phyloP scores from a whole-genome alignment of 1,140 invertebrate species.

The Nebria ingens region DNA sequence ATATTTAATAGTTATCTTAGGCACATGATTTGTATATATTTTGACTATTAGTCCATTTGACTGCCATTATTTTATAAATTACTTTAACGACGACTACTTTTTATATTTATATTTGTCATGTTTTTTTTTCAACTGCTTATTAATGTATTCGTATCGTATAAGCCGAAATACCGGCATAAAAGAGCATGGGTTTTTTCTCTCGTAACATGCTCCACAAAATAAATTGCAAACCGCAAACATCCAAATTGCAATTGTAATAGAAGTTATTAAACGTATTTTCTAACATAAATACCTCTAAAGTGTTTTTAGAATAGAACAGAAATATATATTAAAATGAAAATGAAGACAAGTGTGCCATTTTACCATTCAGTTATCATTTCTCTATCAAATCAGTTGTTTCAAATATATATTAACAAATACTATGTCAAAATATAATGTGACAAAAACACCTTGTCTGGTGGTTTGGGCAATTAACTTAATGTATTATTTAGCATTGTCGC shows the following conservation, averaged over 20 bases:
- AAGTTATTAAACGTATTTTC: slow-evolving; percentile 2
- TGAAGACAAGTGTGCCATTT: slow-evolving; percentile 5
- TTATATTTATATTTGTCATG: background rate
- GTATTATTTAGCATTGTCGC: too few species aligned
- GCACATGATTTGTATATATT: slow-evolving; percentile 5
- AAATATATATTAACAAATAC: background rate
- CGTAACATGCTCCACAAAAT: too few species aligned
- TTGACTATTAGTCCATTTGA: background rate
- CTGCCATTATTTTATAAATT: slow-evolving; percentile 5
- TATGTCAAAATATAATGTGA: too few species aligned
- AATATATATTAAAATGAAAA: background rate
- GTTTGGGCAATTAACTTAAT: too few species aligned
- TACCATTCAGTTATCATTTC: too few species aligned
- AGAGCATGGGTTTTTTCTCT: too few species aligned
- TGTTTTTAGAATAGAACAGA: slow-evolving; percentile 9
- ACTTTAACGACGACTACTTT: background rate
- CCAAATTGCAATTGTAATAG: background rate
- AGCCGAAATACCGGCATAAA: too few species aligned
- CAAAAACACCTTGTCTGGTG: too few species aligned
- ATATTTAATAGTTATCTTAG: slow-evolving; percentile 2
- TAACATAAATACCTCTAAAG: slow-evolving; percentile 8
- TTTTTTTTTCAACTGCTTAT: slow-evolving; percentile 2
- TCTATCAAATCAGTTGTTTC: background rate
- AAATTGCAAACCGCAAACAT: background rate
- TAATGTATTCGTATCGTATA: slow-evolving; percentile 1